Evolutionary conservation across 2,113 vertebrate species (phyloP), one percentile per base, ranked within the genome.

Genomic region (Psilopsiagon aymara): DNA sequence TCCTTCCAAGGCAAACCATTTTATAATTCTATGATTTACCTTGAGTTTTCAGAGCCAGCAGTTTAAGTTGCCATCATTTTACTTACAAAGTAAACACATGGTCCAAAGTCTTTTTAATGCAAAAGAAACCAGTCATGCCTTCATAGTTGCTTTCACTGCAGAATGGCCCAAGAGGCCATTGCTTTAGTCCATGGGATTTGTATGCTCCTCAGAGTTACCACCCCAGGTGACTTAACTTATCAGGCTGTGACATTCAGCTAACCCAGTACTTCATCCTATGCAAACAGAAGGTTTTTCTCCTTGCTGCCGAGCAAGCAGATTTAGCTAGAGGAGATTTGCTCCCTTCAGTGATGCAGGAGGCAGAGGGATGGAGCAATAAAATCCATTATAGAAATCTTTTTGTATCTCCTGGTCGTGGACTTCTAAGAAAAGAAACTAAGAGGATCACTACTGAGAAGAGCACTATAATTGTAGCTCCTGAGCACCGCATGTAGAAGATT

Each of bases 391-490:
- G 75, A 24, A 84, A 78, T 96, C 27, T 96, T 92, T 98, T 97
- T 98, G 86, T 98, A 68, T 95, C 92, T 95, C 95, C 95, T 97
- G 96, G 83, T 95, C 71, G 28, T 91, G 96, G 98, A 97, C 96
- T 97, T 97, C 92, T 96, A 97, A 98, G 97, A 96, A 98, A 95
- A 90, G 73, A 82, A 96, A 80, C 95, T 96, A 96, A 98, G 97
- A 97, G 96, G 95, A 97, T 96, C 97, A 73, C 97, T 96, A 92
- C 95, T 74, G 95, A 98, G 98, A 98, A 98, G 96, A 98, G 95
- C 96, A 69, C 84, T 85, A 0, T 98, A 98, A 98, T 98, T 97
- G 97, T 95, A 96, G 96, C 97, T 96, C 82, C 96, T 89, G 57
- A 96, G 70, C 92, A 63, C 70, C 0, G 44, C 78, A 67, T 92